Evolutionary conservation across 2,797 vertebrate genomes (phyloP).

Genomic region (Chaetodon trifasciatus): DNA sequence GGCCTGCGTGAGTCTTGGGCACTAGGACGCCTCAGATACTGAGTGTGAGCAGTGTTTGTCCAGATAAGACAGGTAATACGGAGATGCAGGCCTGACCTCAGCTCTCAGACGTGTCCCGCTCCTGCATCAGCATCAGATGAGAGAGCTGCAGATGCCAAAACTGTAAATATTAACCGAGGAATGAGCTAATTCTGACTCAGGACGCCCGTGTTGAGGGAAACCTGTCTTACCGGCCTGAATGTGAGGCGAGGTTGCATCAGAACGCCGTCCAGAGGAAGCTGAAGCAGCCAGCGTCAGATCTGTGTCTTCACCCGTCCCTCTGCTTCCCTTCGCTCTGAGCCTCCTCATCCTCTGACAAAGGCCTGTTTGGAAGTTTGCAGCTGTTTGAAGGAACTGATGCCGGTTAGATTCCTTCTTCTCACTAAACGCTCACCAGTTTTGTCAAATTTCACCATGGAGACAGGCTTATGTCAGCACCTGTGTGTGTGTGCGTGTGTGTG

Average conservation of each 20-base stretch:
- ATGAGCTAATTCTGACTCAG: background rate
- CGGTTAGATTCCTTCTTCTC: background rate
- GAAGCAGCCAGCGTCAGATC: constrained; percentile 27
- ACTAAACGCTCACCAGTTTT: no score
- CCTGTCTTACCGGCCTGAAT: background rate
- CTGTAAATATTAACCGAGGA: constrained; percentile 12
- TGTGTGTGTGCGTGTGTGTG: background rate
- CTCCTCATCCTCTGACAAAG: constrained; percentile 2
- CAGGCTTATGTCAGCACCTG: constrained; percentile 10
- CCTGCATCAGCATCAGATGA: background rate
- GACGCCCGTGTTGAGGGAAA: constrained; percentile 14
- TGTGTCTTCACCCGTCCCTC: background rate
- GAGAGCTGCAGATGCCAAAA: background rate
- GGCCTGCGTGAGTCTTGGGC: constrained; percentile 34
- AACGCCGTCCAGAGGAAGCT: constrained; percentile 23
- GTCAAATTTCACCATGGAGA: constrained; percentile 8
- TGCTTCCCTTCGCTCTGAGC: constrained; percentile 17
- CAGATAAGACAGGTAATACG: constrained; percentile 13
- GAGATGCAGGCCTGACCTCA: background rate
- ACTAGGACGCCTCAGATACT: constrained; percentile 35
- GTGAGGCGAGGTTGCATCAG: background rate
- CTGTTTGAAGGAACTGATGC: constrained; percentile 4
- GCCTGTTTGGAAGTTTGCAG: background rate
- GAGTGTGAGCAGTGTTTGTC: constrained; percentile 33
- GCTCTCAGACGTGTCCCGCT: background rate